A percentile compares a stretch with the other conserved stretches of the same genome.
Conservation (phyloP, 2,113 vertebrate genomes). For the Mobula birostris region DNA sequence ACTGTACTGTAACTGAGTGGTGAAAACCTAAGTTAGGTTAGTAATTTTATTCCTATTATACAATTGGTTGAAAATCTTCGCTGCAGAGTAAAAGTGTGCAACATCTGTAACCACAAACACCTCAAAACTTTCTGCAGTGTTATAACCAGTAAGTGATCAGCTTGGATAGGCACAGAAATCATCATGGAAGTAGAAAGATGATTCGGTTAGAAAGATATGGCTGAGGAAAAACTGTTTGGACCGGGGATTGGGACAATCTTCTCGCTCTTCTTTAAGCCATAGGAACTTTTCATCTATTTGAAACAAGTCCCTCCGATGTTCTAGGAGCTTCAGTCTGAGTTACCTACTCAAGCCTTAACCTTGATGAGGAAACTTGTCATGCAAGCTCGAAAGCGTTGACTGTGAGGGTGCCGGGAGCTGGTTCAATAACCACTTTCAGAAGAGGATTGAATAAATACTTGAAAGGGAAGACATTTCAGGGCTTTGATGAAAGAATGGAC, state of each 20-base stretch:
- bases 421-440: neutral
- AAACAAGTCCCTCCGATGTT: neutral
- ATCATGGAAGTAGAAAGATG: neutral
- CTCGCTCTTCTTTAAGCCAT: neutral
- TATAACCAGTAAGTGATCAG: neutral
- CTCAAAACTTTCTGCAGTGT: neutral
- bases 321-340: neutral
- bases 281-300: neutral
- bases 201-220: neutral
- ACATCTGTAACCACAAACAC: neutral
- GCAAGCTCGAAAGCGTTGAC: neutral
- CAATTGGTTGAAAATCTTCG: neutral
- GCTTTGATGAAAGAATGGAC: no score
- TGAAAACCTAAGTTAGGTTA: neutral
- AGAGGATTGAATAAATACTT: neutral
- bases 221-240: neutral
- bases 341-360: neutral
- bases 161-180: neutral
- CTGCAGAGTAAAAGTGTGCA: neutral
- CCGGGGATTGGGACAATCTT: neutral
- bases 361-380: no score
- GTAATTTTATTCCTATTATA: neutral
- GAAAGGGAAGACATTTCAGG: no score
- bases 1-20: no score
- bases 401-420: neutral